Evolutionary conservation across 2,113 vertebrate genomes (phyloP).

Genomic region (Illadopsis cleaveri): DNA sequence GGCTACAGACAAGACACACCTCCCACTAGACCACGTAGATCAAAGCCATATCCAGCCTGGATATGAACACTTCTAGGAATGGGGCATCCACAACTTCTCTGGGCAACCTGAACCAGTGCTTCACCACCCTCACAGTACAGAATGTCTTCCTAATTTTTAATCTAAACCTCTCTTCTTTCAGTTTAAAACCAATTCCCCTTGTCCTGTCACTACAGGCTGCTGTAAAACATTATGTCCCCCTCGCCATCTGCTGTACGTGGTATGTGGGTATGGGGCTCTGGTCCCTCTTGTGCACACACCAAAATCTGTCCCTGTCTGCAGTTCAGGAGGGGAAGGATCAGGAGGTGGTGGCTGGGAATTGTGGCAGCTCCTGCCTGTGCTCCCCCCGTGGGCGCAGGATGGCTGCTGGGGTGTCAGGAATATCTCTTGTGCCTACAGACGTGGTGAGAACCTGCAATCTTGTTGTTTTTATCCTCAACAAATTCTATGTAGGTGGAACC

Average conservation of each 20-base stretch:
- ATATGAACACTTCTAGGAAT: neutral
- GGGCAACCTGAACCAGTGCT: neutral
- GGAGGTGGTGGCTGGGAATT: neutral
- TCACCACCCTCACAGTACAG: neutral
- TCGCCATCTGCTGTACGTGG: neutral
- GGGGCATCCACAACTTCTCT: neutral
- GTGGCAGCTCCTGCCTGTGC: neutral
- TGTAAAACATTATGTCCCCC: neutral
- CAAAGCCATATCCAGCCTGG: neutral
- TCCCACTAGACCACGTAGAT: neutral
- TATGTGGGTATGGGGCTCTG: fast-evolving
- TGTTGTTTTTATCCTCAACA: conserved; percentile 33
- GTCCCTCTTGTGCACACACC: neutral
- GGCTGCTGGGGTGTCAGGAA: neutral
- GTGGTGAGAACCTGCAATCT: conserved; percentile 8
- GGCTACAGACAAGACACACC: neutral
- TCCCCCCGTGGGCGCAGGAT: neutral
- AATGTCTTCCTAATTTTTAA: neutral
- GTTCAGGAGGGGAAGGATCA: neutral
- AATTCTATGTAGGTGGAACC: conserved; percentile 55
- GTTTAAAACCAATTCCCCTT: neutral
- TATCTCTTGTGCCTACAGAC: neutral
- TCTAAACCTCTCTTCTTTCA: neutral
- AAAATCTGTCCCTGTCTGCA: neutral
- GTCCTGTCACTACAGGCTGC: neutral